Evolutionary conservation across 2,113 vertebrate species (phyloP).

Genomic region (Crotalus helleri): DNA sequence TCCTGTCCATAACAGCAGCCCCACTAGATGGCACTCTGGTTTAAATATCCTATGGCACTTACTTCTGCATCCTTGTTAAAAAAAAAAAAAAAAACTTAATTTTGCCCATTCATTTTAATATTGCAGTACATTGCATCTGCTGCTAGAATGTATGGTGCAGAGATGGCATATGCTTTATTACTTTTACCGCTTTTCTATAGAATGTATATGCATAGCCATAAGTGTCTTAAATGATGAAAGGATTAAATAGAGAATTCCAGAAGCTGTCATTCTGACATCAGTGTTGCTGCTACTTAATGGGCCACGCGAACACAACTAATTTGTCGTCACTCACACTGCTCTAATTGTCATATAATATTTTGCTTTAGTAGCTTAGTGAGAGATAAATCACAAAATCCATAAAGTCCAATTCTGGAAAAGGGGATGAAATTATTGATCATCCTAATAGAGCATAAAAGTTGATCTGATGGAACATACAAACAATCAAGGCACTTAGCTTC

Average conservation of each 20-base stretch:
- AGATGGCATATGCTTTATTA: conserved; percentile 11
- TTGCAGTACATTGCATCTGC: conserved; percentile 47
- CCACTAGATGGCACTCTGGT: conserved; percentile 70
- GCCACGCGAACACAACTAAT: conserved; percentile 30
- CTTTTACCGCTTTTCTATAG: conserved; percentile 28
- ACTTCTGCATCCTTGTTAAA: background rate
- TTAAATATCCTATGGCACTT: conserved; percentile 38
- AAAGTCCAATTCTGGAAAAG: conserved; percentile 4
- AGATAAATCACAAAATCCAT: conserved; percentile 39
- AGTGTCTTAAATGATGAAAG: conserved; percentile 31
- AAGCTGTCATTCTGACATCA: conserved; percentile 3
- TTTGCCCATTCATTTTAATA: conserved; percentile 39
- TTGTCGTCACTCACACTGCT: conserved; percentile 28
- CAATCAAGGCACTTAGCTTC: background rate
- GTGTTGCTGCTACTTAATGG: conserved; percentile 25
- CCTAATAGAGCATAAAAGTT: conserved; percentile 31
- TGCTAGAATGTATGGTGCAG: conserved; percentile 37
- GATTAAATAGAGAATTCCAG: conserved; percentile 39
- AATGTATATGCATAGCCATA: conserved; percentile 23
- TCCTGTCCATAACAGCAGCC: background rate
- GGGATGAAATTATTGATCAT: conserved; percentile 26
- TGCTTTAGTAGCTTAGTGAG: conserved; percentile 39
- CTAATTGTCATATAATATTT: conserved; percentile 1
- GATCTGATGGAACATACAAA: conserved; percentile 30
- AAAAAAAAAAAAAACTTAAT: background rate